Conservation (phyloP, 2,888 invertebrate genomes). For the Prosopocoilus inquinatus region DNA sequence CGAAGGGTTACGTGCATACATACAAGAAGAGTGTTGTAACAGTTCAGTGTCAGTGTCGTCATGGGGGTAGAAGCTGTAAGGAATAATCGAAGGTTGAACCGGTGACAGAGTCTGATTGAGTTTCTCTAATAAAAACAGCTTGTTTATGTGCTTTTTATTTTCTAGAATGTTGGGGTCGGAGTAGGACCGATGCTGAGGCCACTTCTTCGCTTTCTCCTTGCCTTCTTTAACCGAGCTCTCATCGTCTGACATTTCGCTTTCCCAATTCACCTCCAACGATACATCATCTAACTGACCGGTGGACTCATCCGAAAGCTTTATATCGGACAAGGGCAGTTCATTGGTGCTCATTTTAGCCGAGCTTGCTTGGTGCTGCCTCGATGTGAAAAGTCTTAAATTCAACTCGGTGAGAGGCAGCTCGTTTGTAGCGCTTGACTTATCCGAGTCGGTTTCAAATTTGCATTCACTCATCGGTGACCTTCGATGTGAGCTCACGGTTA, state of each 20-base stretch:
- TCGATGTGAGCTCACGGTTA: conserved; percentile 21
- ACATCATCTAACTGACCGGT: conserved; percentile 14
- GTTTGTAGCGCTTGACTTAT: conserved; percentile 58
- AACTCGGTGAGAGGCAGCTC: conserved; percentile 63
- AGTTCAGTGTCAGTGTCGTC: conserved; percentile 26
- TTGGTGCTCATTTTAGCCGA: conserved; percentile 36
- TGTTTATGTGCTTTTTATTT: conserved; percentile 22
- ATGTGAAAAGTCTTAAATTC: conserved; percentile 46
- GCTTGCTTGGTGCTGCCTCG: conserved; percentile 26
- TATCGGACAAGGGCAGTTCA: conserved; percentile 43
- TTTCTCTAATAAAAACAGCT: conserved; percentile 21
- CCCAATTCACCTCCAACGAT: conserved; percentile 42
- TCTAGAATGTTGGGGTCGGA: conserved; percentile 49
- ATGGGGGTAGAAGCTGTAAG: conserved; percentile 41
- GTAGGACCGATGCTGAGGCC: conserved; percentile 39
- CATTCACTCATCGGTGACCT: conserved; percentile 27
- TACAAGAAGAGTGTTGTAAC: conserved; percentile 24
- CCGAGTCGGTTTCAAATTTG: conserved; percentile 19
- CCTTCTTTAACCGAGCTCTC: conserved; percentile 1
- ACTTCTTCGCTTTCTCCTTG: conserved; percentile 13
- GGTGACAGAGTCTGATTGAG: conserved; percentile 33
- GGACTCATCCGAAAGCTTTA: conserved; percentile 30
- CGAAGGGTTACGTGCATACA: conserved; percentile 38
- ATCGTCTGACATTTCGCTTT: conserved; percentile 33
- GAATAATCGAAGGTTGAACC: conserved; percentile 32